phyloP scores from a whole-genome alignment of 30 jellyfish, hydroid and myxozoan species.

The Rhopilema esculentum region DNA sequence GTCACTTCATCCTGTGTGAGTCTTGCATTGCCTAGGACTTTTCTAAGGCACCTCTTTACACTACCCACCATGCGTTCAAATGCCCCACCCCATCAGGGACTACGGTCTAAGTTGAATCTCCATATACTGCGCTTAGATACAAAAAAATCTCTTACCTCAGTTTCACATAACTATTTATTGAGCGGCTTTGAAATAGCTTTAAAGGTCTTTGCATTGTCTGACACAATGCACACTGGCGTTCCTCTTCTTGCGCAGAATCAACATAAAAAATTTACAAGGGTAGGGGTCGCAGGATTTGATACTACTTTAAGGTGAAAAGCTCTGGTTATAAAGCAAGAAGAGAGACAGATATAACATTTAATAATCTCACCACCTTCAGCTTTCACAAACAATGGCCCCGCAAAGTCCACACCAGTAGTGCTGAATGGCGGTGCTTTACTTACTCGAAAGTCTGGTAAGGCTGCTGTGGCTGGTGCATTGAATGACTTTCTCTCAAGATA shows the following conservation, averaged over 20 bases:
- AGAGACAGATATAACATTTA: slow-evolving; percentile 17
- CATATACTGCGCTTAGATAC: not conserved
- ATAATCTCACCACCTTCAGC: slow-evolving; percentile 28
- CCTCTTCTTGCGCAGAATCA: slow-evolving; percentile 20
- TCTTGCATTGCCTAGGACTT: slow-evolving; percentile 14
- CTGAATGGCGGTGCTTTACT: slow-evolving; percentile 41
- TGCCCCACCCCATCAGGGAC: slow-evolving; percentile 4
- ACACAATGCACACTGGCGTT: slow-evolving; percentile 13
- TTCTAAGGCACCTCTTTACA: slow-evolving; percentile 1
- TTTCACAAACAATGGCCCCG: slow-evolving; percentile 38
- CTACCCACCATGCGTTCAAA: slow-evolving; percentile 15
- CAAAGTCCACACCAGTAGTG: slow-evolving; percentile 36
- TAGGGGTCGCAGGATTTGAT: slow-evolving; percentile 14
- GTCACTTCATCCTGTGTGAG: not conserved
- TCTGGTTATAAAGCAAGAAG: slow-evolving; percentile 17
- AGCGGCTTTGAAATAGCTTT: slow-evolving; percentile 2
- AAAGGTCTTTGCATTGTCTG: slow-evolving; percentile 16
- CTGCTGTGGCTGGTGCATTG: slow-evolving; percentile 45
- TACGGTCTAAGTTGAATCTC: not conserved
- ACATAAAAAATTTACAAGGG: slow-evolving; percentile 16
- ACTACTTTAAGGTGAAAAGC: slow-evolving; percentile 29
- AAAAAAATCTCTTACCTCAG: slow-evolving; percentile 6
- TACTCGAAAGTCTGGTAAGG: slow-evolving; percentile 39
- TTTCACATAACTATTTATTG: not conserved
- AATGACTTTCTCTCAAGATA: slow-evolving; percentile 30